Conservation (phyloP, 1,140 invertebrate species). For the Gryllus bimaculatus region DNA sequence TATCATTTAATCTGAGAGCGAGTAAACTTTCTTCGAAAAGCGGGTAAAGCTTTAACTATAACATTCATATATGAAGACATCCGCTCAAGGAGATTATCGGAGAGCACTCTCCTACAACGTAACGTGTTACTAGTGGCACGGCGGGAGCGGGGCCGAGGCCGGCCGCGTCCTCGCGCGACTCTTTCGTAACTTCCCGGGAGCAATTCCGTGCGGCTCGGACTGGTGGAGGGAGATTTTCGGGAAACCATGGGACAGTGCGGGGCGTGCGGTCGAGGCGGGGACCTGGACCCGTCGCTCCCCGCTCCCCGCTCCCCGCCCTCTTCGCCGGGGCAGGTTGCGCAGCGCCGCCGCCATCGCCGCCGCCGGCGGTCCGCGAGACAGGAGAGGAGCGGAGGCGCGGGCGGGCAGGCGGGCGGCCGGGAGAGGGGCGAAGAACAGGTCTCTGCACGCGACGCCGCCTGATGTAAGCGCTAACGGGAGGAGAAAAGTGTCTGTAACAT, state of each 20-base stretch:
- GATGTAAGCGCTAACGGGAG: neutral
- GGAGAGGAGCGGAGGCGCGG: neutral
- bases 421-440: neutral
- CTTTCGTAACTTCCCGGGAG: no score
- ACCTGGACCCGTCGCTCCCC: neutral
- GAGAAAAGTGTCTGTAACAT: neutral
- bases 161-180: no score
- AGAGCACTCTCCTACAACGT: no score
- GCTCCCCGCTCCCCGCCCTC: neutral
- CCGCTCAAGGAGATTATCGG: no score
- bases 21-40: no score
- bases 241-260: neutral
- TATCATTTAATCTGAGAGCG: no score
- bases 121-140: no score
- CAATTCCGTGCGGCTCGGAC: neutral
- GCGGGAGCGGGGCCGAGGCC: no score
- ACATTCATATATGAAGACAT: no score
- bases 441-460: conserved; percentile 1
- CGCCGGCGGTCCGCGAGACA: neutral
- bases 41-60: no score
- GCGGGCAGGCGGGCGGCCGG: no score
- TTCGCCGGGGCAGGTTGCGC: neutral
- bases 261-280: neutral
- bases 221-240: neutral
- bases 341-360: neutral